These are phyloP conservation scores for Oostethus manadensis DNA, from an alignment of 2,113 vertebrate genomes.

Conservation along the genomic window DNA sequence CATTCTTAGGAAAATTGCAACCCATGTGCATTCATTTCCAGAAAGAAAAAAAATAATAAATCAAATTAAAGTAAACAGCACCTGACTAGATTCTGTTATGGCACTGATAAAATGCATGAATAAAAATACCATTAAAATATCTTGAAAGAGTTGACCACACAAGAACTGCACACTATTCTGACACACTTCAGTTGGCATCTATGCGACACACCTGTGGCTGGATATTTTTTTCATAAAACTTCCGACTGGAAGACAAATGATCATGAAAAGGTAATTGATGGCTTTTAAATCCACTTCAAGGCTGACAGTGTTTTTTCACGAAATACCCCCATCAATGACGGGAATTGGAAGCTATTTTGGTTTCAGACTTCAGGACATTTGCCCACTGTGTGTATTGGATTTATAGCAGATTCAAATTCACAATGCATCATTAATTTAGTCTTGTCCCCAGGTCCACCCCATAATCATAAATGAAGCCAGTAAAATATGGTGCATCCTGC, in stretches of 20 bases:
- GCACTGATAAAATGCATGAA: not conserved
- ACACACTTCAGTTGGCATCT: not conserved
- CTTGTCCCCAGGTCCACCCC: constrained; percentile 52
- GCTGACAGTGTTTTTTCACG: constrained; percentile 30
- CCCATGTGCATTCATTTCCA: not conserved
- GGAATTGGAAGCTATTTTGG: constrained; percentile 44
- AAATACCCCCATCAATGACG: constrained; percentile 36
- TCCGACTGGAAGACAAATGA: constrained; percentile 41
- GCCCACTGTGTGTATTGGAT: constrained; percentile 44
- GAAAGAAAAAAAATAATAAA: not conserved
- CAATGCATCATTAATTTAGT: constrained; percentile 65
- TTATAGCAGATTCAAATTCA: constrained; percentile 67
- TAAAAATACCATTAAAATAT: not conserved
- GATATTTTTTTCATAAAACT: constrained; percentile 22
- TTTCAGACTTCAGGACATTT: constrained; percentile 45
- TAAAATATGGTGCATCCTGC: constrained; percentile 41
- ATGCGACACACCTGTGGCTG: constrained; percentile 3
- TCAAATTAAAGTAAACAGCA: not conserved
- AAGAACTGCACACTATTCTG: too few species aligned
- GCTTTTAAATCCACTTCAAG: constrained; percentile 41
- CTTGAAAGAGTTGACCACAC: not conserved
- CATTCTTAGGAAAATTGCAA: not conserved
- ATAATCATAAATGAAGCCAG: constrained; percentile 64
- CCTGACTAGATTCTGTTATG: not conserved
- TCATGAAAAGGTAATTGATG: constrained; percentile 25